A percentile compares a stretch with the other conserved stretches of the same genome.
These are phyloP conservation scores for Enteromius radiatus DNA, from an alignment of 2,797 vertebrate species.

Conservation along the genomic window DNA sequence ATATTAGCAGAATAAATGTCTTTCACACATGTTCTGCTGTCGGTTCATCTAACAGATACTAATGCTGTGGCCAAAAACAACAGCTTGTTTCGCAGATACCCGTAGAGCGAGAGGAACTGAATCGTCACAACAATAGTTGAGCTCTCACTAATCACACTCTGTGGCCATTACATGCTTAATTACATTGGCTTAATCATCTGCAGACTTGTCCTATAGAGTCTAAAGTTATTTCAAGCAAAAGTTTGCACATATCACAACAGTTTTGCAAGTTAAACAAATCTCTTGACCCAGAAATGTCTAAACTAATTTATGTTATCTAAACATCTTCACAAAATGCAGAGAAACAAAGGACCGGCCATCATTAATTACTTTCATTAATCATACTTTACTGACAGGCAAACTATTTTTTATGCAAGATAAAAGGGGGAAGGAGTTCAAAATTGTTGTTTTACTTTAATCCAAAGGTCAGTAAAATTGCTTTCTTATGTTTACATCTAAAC, in stretches of 20 bases:
- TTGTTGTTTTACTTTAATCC: constrained; percentile 41
- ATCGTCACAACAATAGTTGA: constrained; percentile 17
- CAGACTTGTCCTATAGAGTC: constrained; percentile 31
- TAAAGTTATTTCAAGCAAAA: constrained; percentile 2
- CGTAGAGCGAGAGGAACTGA: constrained; percentile 11
- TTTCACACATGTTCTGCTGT: constrained; percentile 11
- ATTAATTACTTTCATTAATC: constrained; percentile 54
- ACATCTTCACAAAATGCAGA: constrained; percentile 38
- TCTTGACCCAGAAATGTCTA: constrained; percentile 47
- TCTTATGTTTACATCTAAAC: constrained; percentile 18
- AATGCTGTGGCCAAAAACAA: constrained; percentile 32
- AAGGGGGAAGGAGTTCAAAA: constrained; percentile 27
- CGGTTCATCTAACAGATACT: constrained; percentile 2
- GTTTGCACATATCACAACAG: constrained; percentile 14
- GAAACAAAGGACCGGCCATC: constrained; percentile 37
- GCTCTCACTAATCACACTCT: constrained; percentile 38
- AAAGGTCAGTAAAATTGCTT: constrained; percentile 35
- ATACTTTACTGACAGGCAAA: constrained; percentile 40
- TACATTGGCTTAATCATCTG: constrained; percentile 31
- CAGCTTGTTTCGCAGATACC: constrained; percentile 25
- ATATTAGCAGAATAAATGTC: constrained; percentile 26
- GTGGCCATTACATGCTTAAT: constrained; percentile 47
- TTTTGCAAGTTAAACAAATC: constrained; percentile 33
- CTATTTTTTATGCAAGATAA: constrained; percentile 15
- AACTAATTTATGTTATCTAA: constrained; percentile 41